Base-by-base conservation (phyloP, 2,797 vertebrate species). In the Denticeps clupeoides region DNA sequence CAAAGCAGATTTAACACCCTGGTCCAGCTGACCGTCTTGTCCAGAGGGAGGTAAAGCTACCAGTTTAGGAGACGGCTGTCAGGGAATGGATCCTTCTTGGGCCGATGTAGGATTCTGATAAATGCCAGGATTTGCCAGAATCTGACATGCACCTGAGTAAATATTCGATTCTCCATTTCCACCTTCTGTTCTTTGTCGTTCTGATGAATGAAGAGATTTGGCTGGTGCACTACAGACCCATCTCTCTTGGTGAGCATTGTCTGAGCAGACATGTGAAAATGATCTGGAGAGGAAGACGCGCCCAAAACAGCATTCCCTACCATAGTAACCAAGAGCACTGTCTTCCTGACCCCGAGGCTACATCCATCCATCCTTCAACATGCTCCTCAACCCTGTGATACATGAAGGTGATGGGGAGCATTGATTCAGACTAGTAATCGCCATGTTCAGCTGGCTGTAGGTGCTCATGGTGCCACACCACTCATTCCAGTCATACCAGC, bases 211-310 rank as follows among this genome's bases (percentile, higher is more conserved):
- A 21, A 41, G 51, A 56, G 28, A 42, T n/a, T 47, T 53, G 56
- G 50, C 41, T 26, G 47, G 49, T 58, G 49, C 38, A 51, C 49
- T 28, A 1, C 41, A 69, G 60, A 74, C 76, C 63, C 64, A 66
- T 77, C 69, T 73, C 65, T 66, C 57, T 64, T 55, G 59, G 57
- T 51, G 63, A 47, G 52, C 58, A 43, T 65, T 69, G 67, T 77
- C 70, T 56, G 42, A 67, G 52, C 13, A 62, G 62, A 73, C 61
- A 70, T 45, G 45, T 64, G 62, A 4, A 28, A 33, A 29, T 25
- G 60, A 68, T 55, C 22, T 55, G 28, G 27, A 47, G 49, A 56
- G 54, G 41, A 63, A 65, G 54, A 60, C 64, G 62, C 65, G 61
- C 57, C 65, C 65, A 60, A 65, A 72, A 64, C 32, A 49, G 40